Base-by-base conservation (phyloP, 2,888 invertebrate genomes). In the Rhaphigaster nebulosa region DNA sequence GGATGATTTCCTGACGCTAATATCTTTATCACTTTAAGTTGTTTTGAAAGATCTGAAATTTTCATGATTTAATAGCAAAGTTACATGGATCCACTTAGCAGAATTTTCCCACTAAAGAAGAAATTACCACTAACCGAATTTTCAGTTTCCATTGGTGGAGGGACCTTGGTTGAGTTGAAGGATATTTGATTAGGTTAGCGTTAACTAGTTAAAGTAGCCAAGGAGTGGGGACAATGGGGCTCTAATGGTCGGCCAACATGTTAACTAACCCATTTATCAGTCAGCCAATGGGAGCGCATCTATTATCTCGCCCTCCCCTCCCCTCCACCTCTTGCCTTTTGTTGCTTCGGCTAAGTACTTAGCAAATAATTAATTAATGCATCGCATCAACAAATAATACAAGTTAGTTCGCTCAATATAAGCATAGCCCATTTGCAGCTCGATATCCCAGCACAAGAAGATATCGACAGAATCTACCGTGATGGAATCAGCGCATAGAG, bases 211-310 rank as follows among this genome's bases (percentile, higher is more conserved):
- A 70, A 70, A 70, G 70, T 70, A 70, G 70, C 70, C 70, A 70
- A 70, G 70, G 70, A 70, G 70, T 70, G 70, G 70, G 34, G 34
- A 70, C 70, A 70, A 70, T 70, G 70, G 70, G 70, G 34, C 70
- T 6, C 70, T 70, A 70, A 70, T 70, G 70, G 34, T 34, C 70
- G 70, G 70, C 70, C 70, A 70, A 70, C 70, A 70, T 70, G 70
- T 70, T 70, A 70, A 70, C 70, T 70, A 70, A 70, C 70, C 70
- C 70, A 70, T 70, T 70, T 70, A 70, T 70, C 70, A 70, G 70
- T 34, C 70, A 70, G 70, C 70, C 70, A 70, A 70, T 70, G 34
- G 70, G 70, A 70, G 70, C 70, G 34, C 70, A 70, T 70, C 70
- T 70, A 70, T 70, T 70, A 70, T 70, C 70, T 70, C 70, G 20